Evolutionary conservation across 35 echinoderm and acorn worm species (phyloP), one percentile per base, ranked within the genome.

Genomic region (Eucidaris tribuloides): DNA sequence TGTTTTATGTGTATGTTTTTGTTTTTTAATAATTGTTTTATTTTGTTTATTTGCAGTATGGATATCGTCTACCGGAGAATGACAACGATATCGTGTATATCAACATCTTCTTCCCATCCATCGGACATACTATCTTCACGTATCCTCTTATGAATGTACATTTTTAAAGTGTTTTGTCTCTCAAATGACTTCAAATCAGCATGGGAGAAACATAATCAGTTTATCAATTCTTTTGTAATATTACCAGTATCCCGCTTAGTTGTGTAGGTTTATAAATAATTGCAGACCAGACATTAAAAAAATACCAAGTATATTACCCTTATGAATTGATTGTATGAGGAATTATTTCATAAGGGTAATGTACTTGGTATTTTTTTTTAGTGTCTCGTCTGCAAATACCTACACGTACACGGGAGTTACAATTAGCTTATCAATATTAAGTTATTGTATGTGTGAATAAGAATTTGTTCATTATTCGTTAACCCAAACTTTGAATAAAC

Each of bases 31-130:
- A 72, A 81, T 46, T 36, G 31, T 45, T 82, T 34, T 55, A 14
- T 31, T 5, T 57, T 89, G 45, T 77, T 35, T 30, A 30, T 88
- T 92, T 52, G 40, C 79, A 97, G 90, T 97, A 97, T 92, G 94
- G 94, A 4, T 97, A 97, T 58, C 80, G 94, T 40, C 74, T 97
- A 44, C 94, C 94, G 65, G 94, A 97, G 60, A 54, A 60, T 57
- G 89, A 87, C 19, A 71, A 25, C 19, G 82, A 77, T 1, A 76
- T 89, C 2, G 65, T 88, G 5, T 97, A 89, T 50, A 84, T 82
- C 41, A 89, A 97, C 50, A 78, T 97, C 57, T 82, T 89, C 44
- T 97, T 97, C 45, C 94, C 94, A 80, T 84, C 86, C 15, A 92
- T 97, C 76, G 86, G 86, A 41, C 76, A 58, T 58, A 89, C 82